Percentiles rank a stretch among this genome's conserved stretches.
Conservation (phyloP, 2,888 invertebrate genomes). For the Pilophorus perplexus region DNA sequence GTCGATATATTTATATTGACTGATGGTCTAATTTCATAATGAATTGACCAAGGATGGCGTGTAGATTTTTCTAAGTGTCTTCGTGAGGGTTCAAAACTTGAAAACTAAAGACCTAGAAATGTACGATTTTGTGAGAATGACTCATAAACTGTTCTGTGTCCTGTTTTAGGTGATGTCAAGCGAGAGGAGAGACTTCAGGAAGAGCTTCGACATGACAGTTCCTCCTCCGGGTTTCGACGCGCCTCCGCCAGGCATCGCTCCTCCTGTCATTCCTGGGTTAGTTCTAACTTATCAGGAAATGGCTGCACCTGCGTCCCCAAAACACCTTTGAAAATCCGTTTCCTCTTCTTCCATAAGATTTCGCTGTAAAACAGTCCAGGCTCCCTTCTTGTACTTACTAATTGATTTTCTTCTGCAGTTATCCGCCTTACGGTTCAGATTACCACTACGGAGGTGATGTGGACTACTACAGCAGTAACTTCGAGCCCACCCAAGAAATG, state of each 20-base stretch:
- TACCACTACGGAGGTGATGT: conserved; percentile 50
- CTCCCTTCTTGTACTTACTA: no score
- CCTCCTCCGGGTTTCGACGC: conserved; percentile 47
- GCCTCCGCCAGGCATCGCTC: conserved; percentile 48
- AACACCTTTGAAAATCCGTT: no score
- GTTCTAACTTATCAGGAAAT: conserved; percentile 3
- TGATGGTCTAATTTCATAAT: no score
- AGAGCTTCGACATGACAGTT: conserved; percentile 57
- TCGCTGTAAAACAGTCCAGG: no score
- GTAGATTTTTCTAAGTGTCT: no score
- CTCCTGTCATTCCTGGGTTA: conserved; percentile 33
- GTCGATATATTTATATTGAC: no score
- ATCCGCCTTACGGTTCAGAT: conserved; percentile 35
- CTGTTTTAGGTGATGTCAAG: conserved; percentile 81
- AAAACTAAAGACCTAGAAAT: no score
- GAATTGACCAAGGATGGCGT: no score
- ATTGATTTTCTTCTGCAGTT: conserved; percentile 27
- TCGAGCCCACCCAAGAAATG: conserved; percentile 71
- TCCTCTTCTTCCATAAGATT: no score
- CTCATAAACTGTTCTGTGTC: neutral
- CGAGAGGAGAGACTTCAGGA: conserved; percentile 78
- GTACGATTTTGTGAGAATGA: no score
- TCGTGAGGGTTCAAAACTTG: no score
- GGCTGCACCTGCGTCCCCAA: no score
- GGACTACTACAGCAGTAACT: conserved; percentile 58